Evolutionary conservation across 1,140 invertebrate genomes (phyloP).

Genomic region (Cotesia typhae): DNA sequence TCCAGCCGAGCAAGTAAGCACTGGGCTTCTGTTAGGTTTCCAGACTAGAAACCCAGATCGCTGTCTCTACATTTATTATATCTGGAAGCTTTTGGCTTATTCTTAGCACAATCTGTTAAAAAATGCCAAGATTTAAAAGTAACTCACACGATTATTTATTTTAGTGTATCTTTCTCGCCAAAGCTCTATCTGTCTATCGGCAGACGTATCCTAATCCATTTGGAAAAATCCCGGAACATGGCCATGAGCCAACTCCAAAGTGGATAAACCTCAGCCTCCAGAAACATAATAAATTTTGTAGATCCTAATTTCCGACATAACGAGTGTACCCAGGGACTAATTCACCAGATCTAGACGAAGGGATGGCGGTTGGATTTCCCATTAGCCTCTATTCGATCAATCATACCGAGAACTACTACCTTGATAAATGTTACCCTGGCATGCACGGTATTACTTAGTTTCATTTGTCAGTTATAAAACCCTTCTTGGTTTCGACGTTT

Average conservation of each 20-base stretch:
- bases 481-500: no score
- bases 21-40: conserved; percentile 2
- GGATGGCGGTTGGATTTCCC: no score
- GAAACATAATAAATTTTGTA: conserved; percentile 14
- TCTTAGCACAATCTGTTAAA: conserved; percentile 32
- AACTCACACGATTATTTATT: no score
- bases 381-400: no score
- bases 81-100: conserved; percentile 23
- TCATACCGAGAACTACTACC: no score
- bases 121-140: conserved; percentile 5
- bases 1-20: neutral
- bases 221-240: conserved; percentile 17
- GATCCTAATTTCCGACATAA: neutral
- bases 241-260: conserved; percentile 31
- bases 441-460: no score
- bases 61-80: neutral
- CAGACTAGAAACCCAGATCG: neutral
- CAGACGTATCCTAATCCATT: conserved; percentile 33
- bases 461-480: no score
- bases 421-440: no score
- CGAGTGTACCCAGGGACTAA: conserved; percentile 1
- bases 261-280: conserved; percentile 24
- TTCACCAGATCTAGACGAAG: neutral
- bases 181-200: conserved; percentile 9
- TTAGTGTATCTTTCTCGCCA: conserved; percentile 21